Conservation (phyloP, 2,797 vertebrate genomes). For the Peromyscus melanophrys region DNA sequence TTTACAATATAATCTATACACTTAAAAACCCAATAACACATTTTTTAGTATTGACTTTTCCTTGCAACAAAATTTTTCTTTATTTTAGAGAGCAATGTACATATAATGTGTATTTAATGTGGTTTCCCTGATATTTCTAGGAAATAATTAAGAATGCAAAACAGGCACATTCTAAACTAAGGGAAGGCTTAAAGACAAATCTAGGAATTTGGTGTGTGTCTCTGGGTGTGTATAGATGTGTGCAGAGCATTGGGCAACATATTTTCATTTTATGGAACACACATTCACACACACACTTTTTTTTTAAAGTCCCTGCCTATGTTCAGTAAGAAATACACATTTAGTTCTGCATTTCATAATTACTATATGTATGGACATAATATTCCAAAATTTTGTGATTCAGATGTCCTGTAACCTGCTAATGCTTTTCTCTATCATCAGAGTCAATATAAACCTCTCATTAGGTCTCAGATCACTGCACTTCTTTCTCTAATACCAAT, state of each 20-base stretch:
- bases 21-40: constrained; percentile 8
- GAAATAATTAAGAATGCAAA: constrained; percentile 41
- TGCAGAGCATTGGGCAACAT: neutral
- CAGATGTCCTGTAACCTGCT: neutral
- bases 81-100: constrained; percentile 48
- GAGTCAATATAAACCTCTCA: neutral
- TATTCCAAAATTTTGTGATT: neutral
- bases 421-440: neutral
- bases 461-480: neutral
- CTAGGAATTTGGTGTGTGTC: neutral
- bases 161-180: neutral
- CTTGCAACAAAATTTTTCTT: constrained; percentile 43
- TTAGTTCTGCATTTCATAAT: constrained; percentile 1
- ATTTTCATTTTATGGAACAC: neutral
- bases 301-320: neutral
- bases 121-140: constrained; percentile 50
- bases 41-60: constrained; percentile 41
- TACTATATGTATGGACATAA: neutral
- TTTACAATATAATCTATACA: constrained; percentile 28
- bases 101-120: neutral
- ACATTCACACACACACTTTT: neutral
- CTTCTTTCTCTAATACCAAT: neutral
- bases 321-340: constrained; percentile 2
- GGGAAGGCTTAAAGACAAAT: neutral
- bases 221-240: neutral